Evolutionary conservation across 92 coral and sea anemone genomes (phyloP), one percentile per base, ranked within the genome.

Genomic region (Phenganax subtilis): DNA sequence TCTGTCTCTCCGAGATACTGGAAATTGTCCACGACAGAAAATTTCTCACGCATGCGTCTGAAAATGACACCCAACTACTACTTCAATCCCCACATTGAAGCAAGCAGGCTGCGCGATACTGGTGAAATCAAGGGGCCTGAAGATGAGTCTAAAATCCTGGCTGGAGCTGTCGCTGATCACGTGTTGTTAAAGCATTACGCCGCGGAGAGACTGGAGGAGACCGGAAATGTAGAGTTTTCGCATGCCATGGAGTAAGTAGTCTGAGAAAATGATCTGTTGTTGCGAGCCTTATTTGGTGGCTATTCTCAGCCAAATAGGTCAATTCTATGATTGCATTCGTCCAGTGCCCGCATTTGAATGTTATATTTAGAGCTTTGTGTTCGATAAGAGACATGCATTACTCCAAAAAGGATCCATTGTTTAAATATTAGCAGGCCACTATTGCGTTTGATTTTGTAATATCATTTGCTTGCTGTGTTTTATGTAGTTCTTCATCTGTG

Each of bases 1-100:
- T 75, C 83, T 44, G 88, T 88, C 27, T 70, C 71, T 47, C 89
- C 92, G 68, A 53, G 72, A 20, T 87, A 88, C 84, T 94, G 98
- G 98, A 94, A 90, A 80, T 89, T 94, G 68, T 91, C 98, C 15
- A 87, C 92, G 60, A 88, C 88, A 8, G 98, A 94, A 75, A 94
- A 89, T 61, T 91, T 94, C 75, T 93, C 90, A 10, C 93, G 98
- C 88, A 94, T 94, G 98, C 97, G 98, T 54, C 85, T 94, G 54
- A 94, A 90, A 81, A 81, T 94, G 47, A 90, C 91, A 20, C 98
- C 76, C n/a, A 91, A 94, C 86, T 86, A 87, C 85, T 79, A 89
- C 60, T 94, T 90, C 53, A 87, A 84, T n/a, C 88, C 87, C 47
- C 98, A 94, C 79, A n/a, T 77, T 12, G 98, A 94, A 55, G 98